Base-by-base conservation (phyloP, 2,888 invertebrate genomes). In the Eupithecia tripunctaria region DNA sequence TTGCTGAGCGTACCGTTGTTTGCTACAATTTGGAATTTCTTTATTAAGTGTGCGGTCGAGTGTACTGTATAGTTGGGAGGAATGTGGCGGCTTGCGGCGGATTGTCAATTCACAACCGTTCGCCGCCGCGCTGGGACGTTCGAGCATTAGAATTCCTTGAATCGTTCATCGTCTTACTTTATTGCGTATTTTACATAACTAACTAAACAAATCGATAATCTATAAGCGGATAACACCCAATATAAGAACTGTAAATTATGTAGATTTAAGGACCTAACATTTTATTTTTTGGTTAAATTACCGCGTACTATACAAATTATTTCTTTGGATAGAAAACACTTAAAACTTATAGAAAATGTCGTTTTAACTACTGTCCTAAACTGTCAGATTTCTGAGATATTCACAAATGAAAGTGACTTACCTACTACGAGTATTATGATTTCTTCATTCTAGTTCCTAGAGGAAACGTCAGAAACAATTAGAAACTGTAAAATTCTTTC, bases 21-120 rank as follows among this genome's bases (percentile, higher is more conserved):
- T 75, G 85, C 84, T 85, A 88, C 86, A 85, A 89, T 88, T 88
- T 81, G 91, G 91, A 88, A 91, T 92, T 92, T 91, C 91, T 91
- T 91, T 92, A 91, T 91, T 91, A 89, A 86, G 87, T 74, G 77
- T 83, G 82, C 83, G 85, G 85, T 81, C 76, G 68, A 70, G 72
- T 70, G 69, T 67, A 67, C 67, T 68, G 43, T 69, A 25, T 41
- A 43, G 59, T 65, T 12, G 67, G 78, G 77, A 79, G 77, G 82
- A 81, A 81, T 81, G 76, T 75, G 72, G 29, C 65, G 68, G 60
- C 51, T 56, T 71, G 68, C 67, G 74, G 59, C 63, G 29, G 71
- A 70, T 72, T 67, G 63, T 74, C 71, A 63, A 69, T 74, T 71
- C 71, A 71, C 68, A 63, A 36, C 25, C 43, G 38, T 27, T 32